phyloP scores from a whole-genome alignment of 2,888 invertebrate genomes.

The Pachydiplax longipennis region DNA sequence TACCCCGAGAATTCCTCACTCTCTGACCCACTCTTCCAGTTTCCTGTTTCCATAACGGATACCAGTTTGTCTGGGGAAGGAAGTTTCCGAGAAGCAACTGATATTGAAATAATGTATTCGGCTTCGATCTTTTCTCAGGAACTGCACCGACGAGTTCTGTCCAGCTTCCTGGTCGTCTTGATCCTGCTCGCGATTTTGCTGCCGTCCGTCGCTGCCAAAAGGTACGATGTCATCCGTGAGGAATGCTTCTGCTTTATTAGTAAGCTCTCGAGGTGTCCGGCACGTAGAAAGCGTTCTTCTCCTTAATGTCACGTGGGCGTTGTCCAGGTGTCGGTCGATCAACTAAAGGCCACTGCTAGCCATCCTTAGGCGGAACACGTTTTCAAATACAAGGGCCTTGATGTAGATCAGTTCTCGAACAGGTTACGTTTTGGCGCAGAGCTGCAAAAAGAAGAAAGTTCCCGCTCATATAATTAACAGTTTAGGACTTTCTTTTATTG shows the following conservation, averaged over 20 bases:
- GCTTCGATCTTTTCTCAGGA: conserved; percentile 2
- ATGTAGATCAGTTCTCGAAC: neutral
- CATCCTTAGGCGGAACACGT: neutral
- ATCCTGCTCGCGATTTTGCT: conserved; percentile 11
- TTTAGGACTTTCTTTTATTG: no score
- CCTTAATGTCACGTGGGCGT: neutral
- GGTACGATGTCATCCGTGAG: neutral
- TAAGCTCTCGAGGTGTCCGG: neutral
- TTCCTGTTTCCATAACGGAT: neutral
- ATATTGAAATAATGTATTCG: neutral
- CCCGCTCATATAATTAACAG: no score
- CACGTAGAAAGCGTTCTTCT: neutral
- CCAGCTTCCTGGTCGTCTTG: conserved; percentile 36
- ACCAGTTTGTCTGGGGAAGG: neutral
- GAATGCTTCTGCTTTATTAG: neutral
- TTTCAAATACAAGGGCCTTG: neutral
- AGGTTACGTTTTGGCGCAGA: neutral
- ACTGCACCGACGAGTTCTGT: conserved; percentile 41
- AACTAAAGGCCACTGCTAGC: neutral
- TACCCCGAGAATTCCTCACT: neutral
- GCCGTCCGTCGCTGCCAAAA: conserved; percentile 10
- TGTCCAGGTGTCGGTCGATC: neutral
- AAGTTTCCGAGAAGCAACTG: neutral
- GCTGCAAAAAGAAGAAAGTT: no score
- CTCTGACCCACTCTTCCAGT: neutral